A percentile compares a stretch with the other conserved stretches of the same genome.
Conservation (phyloP, 2,113 vertebrate species). For the Neotoma lepida region DNA sequence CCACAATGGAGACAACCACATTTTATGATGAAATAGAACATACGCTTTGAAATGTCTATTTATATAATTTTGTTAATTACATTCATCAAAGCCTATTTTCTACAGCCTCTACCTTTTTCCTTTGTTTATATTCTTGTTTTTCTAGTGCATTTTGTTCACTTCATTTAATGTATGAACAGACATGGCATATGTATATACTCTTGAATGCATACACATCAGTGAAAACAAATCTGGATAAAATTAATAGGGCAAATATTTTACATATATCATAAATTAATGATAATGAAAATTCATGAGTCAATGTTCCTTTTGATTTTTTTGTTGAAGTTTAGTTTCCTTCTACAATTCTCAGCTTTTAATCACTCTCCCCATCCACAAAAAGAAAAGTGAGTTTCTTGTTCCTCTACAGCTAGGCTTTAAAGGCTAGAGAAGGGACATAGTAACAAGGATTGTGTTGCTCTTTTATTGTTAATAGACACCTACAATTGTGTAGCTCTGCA, state of each 20-base stretch:
- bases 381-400: rapidly evolving
- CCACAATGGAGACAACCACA: not conserved
- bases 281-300: rapidly evolving
- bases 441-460: not conserved
- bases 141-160: not conserved
- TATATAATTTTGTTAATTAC: not conserved
- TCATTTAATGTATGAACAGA: not conserved
- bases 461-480: not conserved
- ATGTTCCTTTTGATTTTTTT: not conserved
- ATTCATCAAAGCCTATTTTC: not conserved
- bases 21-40: not conserved
- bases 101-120: rapidly evolving
- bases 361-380: rapidly evolving
- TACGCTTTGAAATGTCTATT: not conserved
- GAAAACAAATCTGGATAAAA: not conserved
- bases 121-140: not conserved
- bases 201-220: not conserved
- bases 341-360: rapidly evolving
- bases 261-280: not conserved
- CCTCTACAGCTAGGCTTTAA: not conserved
- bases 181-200: not conserved
- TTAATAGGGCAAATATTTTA: not conserved
- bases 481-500: not conserved
- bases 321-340: not conserved
- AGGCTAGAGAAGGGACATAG: rapidly evolving